Evolutionary conservation across 2,113 vertebrate species (phyloP).

Genomic region (Dascyllus trimaculatus): DNA sequence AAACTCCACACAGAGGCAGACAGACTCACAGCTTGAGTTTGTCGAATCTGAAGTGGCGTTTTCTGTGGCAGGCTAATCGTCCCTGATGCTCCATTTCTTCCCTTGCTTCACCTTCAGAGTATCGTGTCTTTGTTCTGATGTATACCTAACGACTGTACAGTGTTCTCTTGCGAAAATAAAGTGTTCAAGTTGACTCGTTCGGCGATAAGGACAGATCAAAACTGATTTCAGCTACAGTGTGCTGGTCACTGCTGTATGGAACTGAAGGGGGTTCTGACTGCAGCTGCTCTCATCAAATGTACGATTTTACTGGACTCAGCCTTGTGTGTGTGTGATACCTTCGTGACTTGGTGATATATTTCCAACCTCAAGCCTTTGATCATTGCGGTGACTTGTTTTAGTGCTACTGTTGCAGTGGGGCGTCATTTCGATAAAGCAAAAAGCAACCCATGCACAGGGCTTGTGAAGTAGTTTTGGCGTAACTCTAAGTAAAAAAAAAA

Average conservation of each 20-base stretch:
- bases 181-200: constrained; percentile 55
- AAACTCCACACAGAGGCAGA: constrained; percentile 39
- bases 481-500: constrained; percentile 54
- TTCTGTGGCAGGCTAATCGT: constrained; percentile 55
- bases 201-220: constrained; percentile 51
- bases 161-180: constrained; percentile 71
- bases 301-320: constrained; percentile 58
- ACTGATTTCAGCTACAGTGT: constrained; percentile 62
- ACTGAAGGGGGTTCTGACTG: constrained; percentile 37
- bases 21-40: constrained; percentile 11
- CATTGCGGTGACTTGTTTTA: constrained; percentile 75
- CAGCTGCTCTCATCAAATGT: constrained; percentile 67
- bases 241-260: constrained; percentile 80
- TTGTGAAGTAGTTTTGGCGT: constrained; percentile 70
- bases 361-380: constrained; percentile 68
- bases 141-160: constrained; percentile 76
- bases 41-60: constrained; percentile 50
- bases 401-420: constrained; percentile 71
- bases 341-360: constrained; percentile 75
- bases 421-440: constrained; percentile 56
- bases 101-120: constrained; percentile 58
- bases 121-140: constrained; percentile 68
- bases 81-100: constrained; percentile 60
- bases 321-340: constrained; percentile 70
- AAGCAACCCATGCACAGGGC: constrained; percentile 67